Conservation (phyloP, 1,140 invertebrate genomes). For the Ylistrum balloti region DNA sequence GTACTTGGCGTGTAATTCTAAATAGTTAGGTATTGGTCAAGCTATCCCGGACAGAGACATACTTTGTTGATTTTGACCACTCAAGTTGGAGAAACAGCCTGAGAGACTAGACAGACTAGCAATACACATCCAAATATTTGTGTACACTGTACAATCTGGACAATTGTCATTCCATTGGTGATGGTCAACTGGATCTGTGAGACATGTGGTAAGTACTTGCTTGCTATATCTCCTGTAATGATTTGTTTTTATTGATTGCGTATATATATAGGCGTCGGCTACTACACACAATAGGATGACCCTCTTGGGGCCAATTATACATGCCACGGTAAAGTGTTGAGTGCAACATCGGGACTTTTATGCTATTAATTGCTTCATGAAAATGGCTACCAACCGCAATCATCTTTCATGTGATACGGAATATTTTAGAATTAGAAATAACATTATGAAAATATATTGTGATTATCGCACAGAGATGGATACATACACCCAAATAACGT, state of each 20-base stretch:
- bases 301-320: neutral
- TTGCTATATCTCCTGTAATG: neutral
- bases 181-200: neutral
- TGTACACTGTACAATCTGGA: neutral
- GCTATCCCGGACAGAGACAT: neutral
- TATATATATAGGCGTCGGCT: neutral
- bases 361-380: too few species aligned
- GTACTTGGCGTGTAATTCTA: neutral
- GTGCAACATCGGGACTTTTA: too few species aligned
- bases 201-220: neutral
- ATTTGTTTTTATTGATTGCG: neutral
- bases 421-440: too few species aligned
- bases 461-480: too few species aligned
- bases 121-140: neutral
- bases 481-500: too few species aligned
- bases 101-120: neutral
- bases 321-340: neutral
- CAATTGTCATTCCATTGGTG: neutral
- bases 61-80: constrained; percentile 13
- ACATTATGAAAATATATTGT: too few species aligned
- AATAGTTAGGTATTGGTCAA: neutral
- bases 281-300: neutral
- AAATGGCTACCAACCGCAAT: too few species aligned
- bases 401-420: too few species aligned
- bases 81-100: neutral